Base-by-base conservation (phyloP, 2,797 vertebrate species). In the Protonibea diacanthus region DNA sequence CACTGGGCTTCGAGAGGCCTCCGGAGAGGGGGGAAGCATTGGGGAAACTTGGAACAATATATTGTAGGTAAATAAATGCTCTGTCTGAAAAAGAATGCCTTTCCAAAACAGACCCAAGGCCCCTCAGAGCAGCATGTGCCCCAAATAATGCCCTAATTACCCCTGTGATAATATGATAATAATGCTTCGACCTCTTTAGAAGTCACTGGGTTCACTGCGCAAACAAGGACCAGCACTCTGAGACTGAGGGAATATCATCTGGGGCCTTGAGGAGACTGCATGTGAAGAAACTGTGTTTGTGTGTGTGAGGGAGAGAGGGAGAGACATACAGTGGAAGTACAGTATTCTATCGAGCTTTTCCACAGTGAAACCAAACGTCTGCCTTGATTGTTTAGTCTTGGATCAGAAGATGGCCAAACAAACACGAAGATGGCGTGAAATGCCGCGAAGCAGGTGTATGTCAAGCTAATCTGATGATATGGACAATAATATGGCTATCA, bases 51-150 rank as follows among this genome's bases (percentile, higher is more conserved):
- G 94, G 92, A 94, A 90, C 86, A 91, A 91, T 89, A 74, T 87
- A 81, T 91, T 93, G 91, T 93, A 93, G 94, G 93, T 95, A 95
- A 95, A 95, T 94, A 95, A 95, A 94, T 95, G 92, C 91, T 92
- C 90, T 92, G 82, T 91, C 85, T 91, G 89, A 93, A 93, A 87
- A 93, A 94, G 88, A 92, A 92, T 86, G 88, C 75, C 65, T 91
- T 94, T 92, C 82, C 86, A 84, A 93, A 94, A 91, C 90, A 93
- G 76, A 88, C 85, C 86, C 84, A 71, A 72, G 80, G 83, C 73
- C 84, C 78, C 78, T 86, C 71, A 3, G 75, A 87, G 86, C 82
- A 88, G 71, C 90, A 81, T 90, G 84, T 86, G 80, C 85, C 90
- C 86, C 86, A 89, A 94, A 93, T 88, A 91, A 93, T 89, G 90